Evolutionary conservation across 1,140 invertebrate species (phyloP).

Genomic region (Tribolium madens): DNA sequence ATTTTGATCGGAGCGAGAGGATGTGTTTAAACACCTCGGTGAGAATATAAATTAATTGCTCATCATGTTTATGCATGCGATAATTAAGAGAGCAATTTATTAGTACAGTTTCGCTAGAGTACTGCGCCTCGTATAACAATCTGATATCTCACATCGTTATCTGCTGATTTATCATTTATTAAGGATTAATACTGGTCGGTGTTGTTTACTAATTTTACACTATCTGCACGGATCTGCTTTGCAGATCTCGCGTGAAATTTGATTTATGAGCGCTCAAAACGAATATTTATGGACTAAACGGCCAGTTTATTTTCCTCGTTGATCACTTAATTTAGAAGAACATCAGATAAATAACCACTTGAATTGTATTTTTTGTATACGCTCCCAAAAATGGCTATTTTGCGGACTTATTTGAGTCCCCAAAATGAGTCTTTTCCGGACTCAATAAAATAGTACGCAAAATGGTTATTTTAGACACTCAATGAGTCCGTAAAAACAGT

Average conservation of each 20-base stretch:
- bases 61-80: conserved; percentile 41
- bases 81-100: conserved; percentile 44
- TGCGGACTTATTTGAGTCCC: too few species aligned
- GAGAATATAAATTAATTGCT: conserved; percentile 44
- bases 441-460: too few species aligned
- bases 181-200: conserved; percentile 5
- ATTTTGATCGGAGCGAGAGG: background rate
- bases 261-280: background rate
- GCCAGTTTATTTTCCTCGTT: conserved; percentile 3
- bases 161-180: conserved; percentile 35
- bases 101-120: background rate
- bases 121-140: background rate
- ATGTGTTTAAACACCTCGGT: conserved; percentile 24
- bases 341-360: background rate
- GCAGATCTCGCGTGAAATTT: background rate
- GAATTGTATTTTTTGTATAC: background rate
- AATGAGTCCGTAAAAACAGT: too few species aligned
- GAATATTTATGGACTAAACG: background rate
- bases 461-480: too few species aligned
- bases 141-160: background rate
- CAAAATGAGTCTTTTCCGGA: too few species aligned
- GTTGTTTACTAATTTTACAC: conserved; percentile 27
- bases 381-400: too few species aligned
- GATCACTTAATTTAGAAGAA: conserved; percentile 11
- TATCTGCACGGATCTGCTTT: background rate